These are phyloP conservation scores for Drosophila erecta DNA, from an alignment of 1,140 invertebrate genomes.

Conservation along the genomic window DNA sequence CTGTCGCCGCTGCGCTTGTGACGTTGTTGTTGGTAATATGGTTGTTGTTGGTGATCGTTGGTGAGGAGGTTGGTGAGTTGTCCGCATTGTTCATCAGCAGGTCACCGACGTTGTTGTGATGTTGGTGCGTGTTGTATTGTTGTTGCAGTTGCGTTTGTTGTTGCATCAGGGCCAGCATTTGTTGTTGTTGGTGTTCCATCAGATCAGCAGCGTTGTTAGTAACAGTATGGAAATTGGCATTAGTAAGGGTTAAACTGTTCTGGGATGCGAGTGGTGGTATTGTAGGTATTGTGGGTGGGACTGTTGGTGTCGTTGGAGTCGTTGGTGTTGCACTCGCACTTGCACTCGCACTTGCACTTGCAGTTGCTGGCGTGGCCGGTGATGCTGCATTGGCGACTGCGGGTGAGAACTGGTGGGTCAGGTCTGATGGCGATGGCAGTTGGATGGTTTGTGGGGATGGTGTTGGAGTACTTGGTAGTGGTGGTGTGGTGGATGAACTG, in stretches of 20 bases:
- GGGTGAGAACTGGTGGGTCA: conserved; percentile 21
- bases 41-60: conserved; percentile 57
- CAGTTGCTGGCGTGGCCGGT: conserved; percentile 18
- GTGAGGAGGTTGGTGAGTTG: conserved; percentile 44
- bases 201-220: conserved; percentile 78
- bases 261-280: conserved; percentile 44
- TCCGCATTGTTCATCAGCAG: conserved; percentile 42
- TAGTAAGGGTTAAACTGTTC: conserved; percentile 78
- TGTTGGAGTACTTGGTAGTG: conserved; percentile 39
- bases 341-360: conserved; percentile 38
- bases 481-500: conserved; percentile 61
- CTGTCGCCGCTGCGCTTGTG: conserved; percentile 75
- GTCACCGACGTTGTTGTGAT: conserved; percentile 58
- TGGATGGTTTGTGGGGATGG: conserved; percentile 47
- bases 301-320: conserved; percentile 28
- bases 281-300: conserved; percentile 31
- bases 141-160: conserved; percentile 82
- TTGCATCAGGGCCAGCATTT: conserved; percentile 76
- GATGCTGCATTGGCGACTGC: conserved; percentile 18
- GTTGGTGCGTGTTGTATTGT: conserved; percentile 73
- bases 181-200: conserved; percentile 71
- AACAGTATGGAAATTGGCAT: conserved; percentile 80
- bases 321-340: conserved; percentile 31
- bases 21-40: conserved; percentile 39
- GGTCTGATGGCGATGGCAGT: conserved; percentile 35